phyloP scores from a whole-genome alignment of 2,113 vertebrate genomes.

The Oncorhynchus gorbuscha region DNA sequence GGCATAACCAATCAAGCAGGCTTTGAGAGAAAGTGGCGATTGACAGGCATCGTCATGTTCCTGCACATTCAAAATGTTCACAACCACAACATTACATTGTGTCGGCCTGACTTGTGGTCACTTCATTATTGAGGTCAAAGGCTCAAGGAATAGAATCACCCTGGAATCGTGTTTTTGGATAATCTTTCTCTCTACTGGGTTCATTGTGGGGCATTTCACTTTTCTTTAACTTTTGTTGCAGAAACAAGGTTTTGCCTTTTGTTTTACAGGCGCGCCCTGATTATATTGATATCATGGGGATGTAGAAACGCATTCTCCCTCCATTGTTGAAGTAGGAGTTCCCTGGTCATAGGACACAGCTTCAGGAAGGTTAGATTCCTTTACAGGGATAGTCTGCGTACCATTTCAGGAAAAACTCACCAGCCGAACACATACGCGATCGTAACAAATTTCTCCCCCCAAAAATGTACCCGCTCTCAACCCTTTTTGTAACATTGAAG shows the following conservation, averaged over 20 bases:
- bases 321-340: constrained; percentile 42
- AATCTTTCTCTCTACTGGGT: constrained; percentile 23
- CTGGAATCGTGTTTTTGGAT: constrained; percentile 1
- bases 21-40: constrained; percentile 21
- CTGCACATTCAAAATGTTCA: constrained; percentile 30
- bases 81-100: too few species aligned
- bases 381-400: background rate
- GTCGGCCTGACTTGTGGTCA: constrained; percentile 17
- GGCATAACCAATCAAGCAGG: constrained; percentile 1
- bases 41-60: constrained; percentile 7
- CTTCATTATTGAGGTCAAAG: constrained; percentile 1
- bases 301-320: constrained; percentile 33
- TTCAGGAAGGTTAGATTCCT: background rate
- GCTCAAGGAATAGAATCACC: background rate
- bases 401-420: background rate
- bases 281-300: constrained; percentile 9
- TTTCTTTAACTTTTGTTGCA: constrained; percentile 28
- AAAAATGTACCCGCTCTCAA: background rate
- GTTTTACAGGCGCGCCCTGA: constrained; percentile 19
- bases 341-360: constrained; percentile 2
- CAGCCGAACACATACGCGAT: background rate
- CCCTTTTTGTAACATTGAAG: background rate
- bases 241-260: constrained; percentile 28
- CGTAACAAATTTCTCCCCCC: background rate
- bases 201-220: constrained; percentile 21